Conservation (phyloP, 2,888 invertebrate species). For the Aphidoletes aphidimyza region DNA sequence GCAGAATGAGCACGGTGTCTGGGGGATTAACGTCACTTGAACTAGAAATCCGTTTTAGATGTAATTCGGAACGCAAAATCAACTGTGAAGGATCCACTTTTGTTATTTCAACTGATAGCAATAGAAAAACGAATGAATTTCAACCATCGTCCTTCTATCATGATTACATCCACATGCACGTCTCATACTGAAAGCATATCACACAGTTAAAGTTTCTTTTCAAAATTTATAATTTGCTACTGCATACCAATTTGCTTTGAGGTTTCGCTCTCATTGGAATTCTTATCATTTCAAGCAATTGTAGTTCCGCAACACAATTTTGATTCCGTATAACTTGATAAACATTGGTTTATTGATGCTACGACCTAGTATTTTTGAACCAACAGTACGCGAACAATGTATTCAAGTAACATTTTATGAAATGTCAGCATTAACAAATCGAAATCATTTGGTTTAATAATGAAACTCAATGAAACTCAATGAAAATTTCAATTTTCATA, state of each 20-base stretch:
- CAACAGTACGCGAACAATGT: too few relatives aligned
- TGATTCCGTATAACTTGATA: neutral
- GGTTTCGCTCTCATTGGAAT: conserved; percentile 18
- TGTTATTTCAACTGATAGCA: neutral
- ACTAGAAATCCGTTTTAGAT: neutral
- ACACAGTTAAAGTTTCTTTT: neutral
- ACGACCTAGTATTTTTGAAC: too few relatives aligned
- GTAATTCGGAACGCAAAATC: neutral
- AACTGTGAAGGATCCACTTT: neutral
- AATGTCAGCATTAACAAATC: too few relatives aligned
- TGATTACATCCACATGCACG: too few relatives aligned
- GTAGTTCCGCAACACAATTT: neutral
- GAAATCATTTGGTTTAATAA: too few relatives aligned
- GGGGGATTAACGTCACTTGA: conserved; percentile 3
- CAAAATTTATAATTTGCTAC: conserved; percentile 10
- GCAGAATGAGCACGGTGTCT: neutral
- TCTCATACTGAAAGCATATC: too few relatives aligned
- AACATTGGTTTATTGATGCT: neutral
- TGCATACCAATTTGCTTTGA: neutral
- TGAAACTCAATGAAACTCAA: too few relatives aligned
- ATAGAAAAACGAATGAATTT: neutral
- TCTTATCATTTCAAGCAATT: neutral
- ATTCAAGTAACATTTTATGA: too few relatives aligned
- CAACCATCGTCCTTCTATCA: neutral
- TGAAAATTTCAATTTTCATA: too few relatives aligned